Percentiles rank a stretch among this genome's conserved stretches.
These are phyloP conservation scores for Aleiodes sp. DNA, from an alignment of 1,140 invertebrate genomes.

Conservation along the genomic window DNA sequence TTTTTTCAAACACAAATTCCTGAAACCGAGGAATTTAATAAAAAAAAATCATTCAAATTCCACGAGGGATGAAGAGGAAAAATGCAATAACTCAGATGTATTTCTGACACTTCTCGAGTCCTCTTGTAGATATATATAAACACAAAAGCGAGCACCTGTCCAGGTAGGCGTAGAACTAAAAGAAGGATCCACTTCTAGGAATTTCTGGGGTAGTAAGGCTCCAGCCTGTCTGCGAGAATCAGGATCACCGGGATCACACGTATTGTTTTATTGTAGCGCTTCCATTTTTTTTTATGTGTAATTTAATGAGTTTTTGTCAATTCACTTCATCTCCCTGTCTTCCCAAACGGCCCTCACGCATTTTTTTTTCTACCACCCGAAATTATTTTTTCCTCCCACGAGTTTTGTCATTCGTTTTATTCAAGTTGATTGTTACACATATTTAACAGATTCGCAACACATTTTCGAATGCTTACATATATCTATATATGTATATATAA, in stretches of 20 bases:
- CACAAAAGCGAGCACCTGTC: conserved; percentile 57
- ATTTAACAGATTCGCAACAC: conserved; percentile 49
- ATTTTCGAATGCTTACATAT: conserved; percentile 13
- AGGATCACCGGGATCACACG: conserved; percentile 56
- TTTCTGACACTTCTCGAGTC: conserved; percentile 49
- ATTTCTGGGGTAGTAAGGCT: conserved; percentile 52
- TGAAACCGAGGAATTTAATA: not conserved
- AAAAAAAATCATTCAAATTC: conserved; percentile 54
- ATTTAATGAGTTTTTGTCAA: conserved; percentile 56
- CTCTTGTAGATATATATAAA: conserved; percentile 22
- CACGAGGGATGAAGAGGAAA: conserved; percentile 50
- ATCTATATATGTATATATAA: no score
- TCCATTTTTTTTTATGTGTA: conserved; percentile 38
- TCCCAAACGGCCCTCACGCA: not conserved
- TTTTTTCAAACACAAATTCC: no score
- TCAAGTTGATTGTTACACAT: conserved; percentile 29
- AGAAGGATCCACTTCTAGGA: conserved; percentile 52
- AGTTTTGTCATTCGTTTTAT: not conserved
- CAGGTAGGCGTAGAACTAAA: conserved; percentile 54
- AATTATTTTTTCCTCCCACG: not conserved
- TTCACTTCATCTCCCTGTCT: not conserved
- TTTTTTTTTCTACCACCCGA: not conserved
- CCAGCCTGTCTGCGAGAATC: conserved; percentile 62
- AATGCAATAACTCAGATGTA: conserved; percentile 62
- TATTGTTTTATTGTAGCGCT: conserved; percentile 56